These are phyloP conservation scores for Nansenia antarctica DNA, from an alignment of 2,113 vertebrate genomes.

Conservation along the genomic window DNA sequence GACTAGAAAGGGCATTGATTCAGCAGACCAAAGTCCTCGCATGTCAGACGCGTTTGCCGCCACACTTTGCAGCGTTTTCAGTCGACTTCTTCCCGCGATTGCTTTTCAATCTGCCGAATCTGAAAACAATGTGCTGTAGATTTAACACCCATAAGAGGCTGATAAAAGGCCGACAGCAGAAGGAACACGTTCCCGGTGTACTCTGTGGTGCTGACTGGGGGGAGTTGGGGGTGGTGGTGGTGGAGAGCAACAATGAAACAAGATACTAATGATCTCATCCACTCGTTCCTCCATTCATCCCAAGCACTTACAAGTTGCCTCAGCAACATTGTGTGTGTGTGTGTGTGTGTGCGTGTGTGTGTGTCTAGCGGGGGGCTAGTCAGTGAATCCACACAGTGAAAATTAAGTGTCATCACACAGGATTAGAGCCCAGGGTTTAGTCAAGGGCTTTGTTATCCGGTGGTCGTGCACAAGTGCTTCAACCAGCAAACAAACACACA, in stretches of 20 bases:
- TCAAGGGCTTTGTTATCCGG: conserved; percentile 49
- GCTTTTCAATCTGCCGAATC: background rate
- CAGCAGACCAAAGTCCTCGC: conserved; percentile 54
- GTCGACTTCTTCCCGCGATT: background rate
- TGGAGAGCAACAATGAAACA: conserved; percentile 67
- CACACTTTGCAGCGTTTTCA: background rate
- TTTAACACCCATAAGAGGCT: too few species aligned
- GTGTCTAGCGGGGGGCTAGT: conserved; percentile 18
- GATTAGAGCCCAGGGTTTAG: conserved; percentile 69
- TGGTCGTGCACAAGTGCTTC: conserved; percentile 38
- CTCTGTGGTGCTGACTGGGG: conserved; percentile 29
- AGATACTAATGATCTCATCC: conserved; percentile 78
- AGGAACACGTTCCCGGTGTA: conserved; percentile 13
- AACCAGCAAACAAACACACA: conserved; percentile 26
- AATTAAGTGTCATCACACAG: conserved; percentile 74
- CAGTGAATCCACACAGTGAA: conserved; percentile 66
- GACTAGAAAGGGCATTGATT: conserved; percentile 44
- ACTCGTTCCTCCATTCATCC: conserved; percentile 69
- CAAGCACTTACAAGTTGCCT: conserved; percentile 68
- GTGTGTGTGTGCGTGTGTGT: conserved; percentile 37
- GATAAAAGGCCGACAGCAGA: conserved; percentile 21
- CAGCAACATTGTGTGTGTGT: conserved; percentile 61
- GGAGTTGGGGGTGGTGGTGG: conserved; percentile 52
- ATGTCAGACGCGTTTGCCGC: conserved; percentile 12
- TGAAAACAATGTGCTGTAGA: too few species aligned